Base-by-base conservation (phyloP, 2,113 vertebrate species). In the Gymnobelideus leadbeateri region DNA sequence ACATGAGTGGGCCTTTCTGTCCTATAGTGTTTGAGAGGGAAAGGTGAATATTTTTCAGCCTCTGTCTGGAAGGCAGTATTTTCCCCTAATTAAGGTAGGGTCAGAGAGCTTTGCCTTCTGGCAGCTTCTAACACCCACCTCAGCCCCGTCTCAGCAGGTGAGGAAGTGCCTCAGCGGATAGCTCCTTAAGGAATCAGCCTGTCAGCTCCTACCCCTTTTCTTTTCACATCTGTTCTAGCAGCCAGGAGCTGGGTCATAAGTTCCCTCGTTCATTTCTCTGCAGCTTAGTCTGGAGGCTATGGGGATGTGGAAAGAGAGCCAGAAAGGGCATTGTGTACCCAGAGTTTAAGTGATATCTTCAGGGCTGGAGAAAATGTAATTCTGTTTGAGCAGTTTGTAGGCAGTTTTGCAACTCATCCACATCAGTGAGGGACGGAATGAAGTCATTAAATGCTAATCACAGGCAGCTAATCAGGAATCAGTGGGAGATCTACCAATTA, bases 401-500 rank as follows among this genome's bases (percentile, higher is more conserved):
- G 96, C 97, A 94, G 89, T 98, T 98, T 97, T 37, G 49, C 96
- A 97, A 51, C 91, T 97, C 92, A 9, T 98, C 94, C 98, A 92
- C 97, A 96, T 95, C 96, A 98, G 98, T 98, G 97, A 98, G 96
- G 97, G 97, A 84, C 0, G 0, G 12, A 98, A 96, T 96, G 97
- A 98, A 99, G 98, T 98, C 98, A 97, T 98, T 98, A 98, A 97
- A 95, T 96, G 97, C 98, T 98, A 98, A 99, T 99, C 98, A 98
- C 98, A 98, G 97, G 96, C 96, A 98, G 98, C 98, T 99, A 98
- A 99, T 98, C 98, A 98, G 98, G 96, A 98, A 97, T 97, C 98
- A 97, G 98, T 98, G 96, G 98, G 98, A 98, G 95, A 97, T 96
- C 96, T 97, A 97, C 97, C 98, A 98, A 97, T 98, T 98, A 98